phyloP scores from a whole-genome alignment of 1,140 invertebrate genomes.

The Drosophila yakuba region DNA sequence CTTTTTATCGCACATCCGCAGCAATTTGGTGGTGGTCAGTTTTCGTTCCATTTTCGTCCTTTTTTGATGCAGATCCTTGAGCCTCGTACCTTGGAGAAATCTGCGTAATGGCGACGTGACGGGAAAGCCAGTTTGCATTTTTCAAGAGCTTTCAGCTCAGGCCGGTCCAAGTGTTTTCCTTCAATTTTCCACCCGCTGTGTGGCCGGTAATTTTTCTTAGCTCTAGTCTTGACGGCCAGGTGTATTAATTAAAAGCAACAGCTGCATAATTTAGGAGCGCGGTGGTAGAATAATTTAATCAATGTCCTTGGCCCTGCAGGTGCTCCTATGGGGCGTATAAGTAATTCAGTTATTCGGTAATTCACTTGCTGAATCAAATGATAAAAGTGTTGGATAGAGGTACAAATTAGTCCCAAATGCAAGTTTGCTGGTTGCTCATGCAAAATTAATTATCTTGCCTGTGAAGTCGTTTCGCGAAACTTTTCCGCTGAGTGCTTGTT shows the following conservation, averaged over 20 bases:
- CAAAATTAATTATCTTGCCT: slow-evolving; percentile 53
- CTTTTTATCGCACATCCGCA: slow-evolving; percentile 18
- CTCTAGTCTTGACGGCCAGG: slow-evolving; percentile 37
- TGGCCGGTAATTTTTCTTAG: slow-evolving; percentile 55
- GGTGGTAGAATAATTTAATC: slow-evolving; percentile 63
- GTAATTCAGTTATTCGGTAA: slow-evolving; percentile 57
- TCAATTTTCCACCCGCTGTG: slow-evolving; percentile 26
- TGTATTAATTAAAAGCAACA: slow-evolving; percentile 74
- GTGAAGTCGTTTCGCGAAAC: slow-evolving; percentile 9
- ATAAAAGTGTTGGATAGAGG: slow-evolving; percentile 32
- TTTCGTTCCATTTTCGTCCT: neutral
- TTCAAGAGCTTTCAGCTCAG: slow-evolving; percentile 37
- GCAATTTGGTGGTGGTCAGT: slow-evolving; percentile 30
- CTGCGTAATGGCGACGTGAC: slow-evolving; percentile 50
- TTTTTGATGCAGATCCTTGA: slow-evolving; percentile 8
- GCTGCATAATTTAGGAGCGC: slow-evolving; percentile 37
- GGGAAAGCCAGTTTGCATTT: slow-evolving; percentile 38
- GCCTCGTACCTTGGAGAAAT: slow-evolving; percentile 64
- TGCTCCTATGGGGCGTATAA: slow-evolving; percentile 48
- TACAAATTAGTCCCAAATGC: slow-evolving; percentile 33
- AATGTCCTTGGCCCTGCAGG: slow-evolving; percentile 25
- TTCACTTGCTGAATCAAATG: slow-evolving; percentile 51
- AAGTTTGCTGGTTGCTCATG: slow-evolving; percentile 33
- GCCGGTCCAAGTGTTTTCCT: slow-evolving; percentile 16
- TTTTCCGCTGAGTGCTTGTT: slow-evolving; percentile 14